Conservation (phyloP, 2,113 vertebrate species). For the Capreolus pygargus region DNA sequence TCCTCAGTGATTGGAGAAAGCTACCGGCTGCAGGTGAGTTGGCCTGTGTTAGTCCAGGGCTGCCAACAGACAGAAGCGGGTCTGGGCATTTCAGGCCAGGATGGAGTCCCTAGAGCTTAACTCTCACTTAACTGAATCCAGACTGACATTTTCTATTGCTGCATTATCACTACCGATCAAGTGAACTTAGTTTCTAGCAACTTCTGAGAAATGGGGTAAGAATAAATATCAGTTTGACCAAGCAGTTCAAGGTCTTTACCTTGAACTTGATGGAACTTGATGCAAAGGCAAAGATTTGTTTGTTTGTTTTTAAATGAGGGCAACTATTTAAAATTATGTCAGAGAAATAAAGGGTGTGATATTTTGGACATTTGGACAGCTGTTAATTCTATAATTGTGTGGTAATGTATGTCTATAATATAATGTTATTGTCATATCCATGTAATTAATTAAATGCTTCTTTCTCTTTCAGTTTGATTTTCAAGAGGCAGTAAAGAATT, state of each 20-base stretch:
- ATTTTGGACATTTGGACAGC: not conserved
- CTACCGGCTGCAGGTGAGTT: constrained; percentile 78
- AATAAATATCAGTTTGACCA: not conserved
- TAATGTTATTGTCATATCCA: not conserved
- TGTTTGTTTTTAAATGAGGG: not conserved
- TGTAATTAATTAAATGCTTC: not conserved
- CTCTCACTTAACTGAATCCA: not conserved
- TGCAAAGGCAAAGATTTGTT: not conserved
- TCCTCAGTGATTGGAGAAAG: constrained; percentile 80
- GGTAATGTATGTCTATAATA: not conserved
- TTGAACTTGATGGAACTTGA: not conserved
- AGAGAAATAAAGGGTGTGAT: not conserved
- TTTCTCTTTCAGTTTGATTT: constrained; percentile 78
- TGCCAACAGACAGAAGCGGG: fast-evolving
- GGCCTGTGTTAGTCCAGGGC: not conserved
- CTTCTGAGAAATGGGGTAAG: not conserved
- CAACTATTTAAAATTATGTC: not conserved
- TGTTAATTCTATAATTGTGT: not conserved
- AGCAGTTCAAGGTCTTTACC: not conserved
- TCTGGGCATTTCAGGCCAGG: not conserved
- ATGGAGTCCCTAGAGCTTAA: not conserved
- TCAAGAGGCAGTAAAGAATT: constrained; percentile 72
- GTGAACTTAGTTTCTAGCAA: not conserved
- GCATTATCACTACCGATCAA: not conserved
- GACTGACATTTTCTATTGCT: not conserved